A percentile compares a stretch with the other conserved stretches of the same genome.
Evolutionary conservation across 2,888 invertebrate genomes (phyloP).

Genomic region (Morpho deidamia): DNA sequence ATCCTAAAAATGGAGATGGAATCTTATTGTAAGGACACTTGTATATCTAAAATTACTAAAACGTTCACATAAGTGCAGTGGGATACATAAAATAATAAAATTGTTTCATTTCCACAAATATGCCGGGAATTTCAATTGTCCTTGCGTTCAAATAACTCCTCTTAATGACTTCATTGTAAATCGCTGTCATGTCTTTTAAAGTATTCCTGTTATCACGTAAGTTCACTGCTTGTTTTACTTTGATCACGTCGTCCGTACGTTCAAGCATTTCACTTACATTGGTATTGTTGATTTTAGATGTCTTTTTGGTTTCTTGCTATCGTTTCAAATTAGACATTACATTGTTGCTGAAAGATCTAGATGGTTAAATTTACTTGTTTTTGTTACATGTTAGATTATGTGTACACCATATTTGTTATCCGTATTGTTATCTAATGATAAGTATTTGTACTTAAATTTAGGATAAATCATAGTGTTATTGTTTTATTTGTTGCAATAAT

Average conservation of each 20-base stretch:
- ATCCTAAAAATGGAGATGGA: no score
- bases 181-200: conserved; percentile 19
- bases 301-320: not conserved
- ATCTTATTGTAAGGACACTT: not conserved
- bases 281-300: not conserved
- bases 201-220: conserved; percentile 14
- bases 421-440: no score
- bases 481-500: no score
- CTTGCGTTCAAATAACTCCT: conserved; percentile 10
- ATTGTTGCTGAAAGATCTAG: no score
- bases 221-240: not conserved
- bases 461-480: no score
- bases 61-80: no score
- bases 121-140: conserved; percentile 10
- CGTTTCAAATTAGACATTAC: not conserved
- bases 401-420: no score
- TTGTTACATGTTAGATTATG: no score
- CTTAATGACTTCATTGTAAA: conserved; percentile 59
- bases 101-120: conserved; percentile 1
- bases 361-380: no score
- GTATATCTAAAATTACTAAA: not conserved
- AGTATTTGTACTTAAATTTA: no score
- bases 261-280: conserved; percentile 10
- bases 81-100: not conserved
- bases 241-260: conserved; percentile 4